These are phyloP conservation scores for Gadus chalcogrammus DNA, from an alignment of 2,113 vertebrate genomes.

Conservation along the genomic window DNA sequence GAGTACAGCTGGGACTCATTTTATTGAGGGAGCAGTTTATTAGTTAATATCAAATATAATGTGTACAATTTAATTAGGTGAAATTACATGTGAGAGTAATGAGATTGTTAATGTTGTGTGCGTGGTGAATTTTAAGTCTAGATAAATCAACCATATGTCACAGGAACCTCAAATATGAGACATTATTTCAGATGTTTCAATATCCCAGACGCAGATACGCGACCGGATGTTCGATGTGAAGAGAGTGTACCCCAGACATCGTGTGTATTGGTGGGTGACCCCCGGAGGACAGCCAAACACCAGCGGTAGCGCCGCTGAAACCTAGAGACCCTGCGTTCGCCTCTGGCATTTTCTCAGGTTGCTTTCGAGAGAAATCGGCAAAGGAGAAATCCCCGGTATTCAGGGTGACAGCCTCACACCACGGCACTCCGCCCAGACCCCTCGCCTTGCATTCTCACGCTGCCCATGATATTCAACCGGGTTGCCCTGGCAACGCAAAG, in stretches of 20 bases:
- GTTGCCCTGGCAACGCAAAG: slow-evolving; percentile 59
- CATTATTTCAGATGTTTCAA: too few relatives aligned
- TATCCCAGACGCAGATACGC: too few relatives aligned
- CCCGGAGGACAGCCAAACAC: not conserved
- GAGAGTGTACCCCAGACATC: not conserved
- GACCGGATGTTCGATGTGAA: too few relatives aligned
- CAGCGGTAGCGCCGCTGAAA: slow-evolving; percentile 1
- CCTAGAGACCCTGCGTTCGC: slow-evolving; percentile 23
- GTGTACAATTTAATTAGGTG: too few relatives aligned
- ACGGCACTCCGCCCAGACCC: slow-evolving; percentile 32
- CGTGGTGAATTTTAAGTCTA: too few relatives aligned
- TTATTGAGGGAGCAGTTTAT: too few relatives aligned
- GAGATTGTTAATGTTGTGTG: too few relatives aligned
- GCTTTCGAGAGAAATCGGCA: slow-evolving; percentile 33
- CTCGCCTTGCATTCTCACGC: slow-evolving; percentile 46
- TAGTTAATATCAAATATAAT: too few relatives aligned
- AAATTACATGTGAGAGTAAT: too few relatives aligned
- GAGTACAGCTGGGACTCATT: too few relatives aligned
- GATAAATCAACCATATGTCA: too few relatives aligned
- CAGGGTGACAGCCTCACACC: slow-evolving; percentile 42
- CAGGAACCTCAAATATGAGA: too few relatives aligned
- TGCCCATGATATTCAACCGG: slow-evolving; percentile 52
- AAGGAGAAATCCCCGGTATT: slow-evolving; percentile 39
- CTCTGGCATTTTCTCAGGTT: slow-evolving; percentile 29
- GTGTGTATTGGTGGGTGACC: not conserved